phyloP scores from a whole-genome alignment of 2,797 vertebrate species.

The Pseudomugil tenellus region DNA sequence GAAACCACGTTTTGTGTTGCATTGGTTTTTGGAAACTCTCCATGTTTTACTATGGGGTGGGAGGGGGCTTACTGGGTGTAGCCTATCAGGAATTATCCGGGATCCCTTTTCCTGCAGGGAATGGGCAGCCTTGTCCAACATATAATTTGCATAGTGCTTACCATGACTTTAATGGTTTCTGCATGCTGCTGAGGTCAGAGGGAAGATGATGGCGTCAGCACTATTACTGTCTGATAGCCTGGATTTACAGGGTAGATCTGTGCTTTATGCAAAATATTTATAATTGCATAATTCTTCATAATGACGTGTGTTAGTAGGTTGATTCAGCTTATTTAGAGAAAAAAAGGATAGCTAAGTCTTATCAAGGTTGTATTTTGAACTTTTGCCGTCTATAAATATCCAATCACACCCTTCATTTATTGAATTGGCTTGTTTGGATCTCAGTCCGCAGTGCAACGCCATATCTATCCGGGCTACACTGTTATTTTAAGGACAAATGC shows the following conservation, averaged over 20 bases:
- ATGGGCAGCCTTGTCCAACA: background rate
- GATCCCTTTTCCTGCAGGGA: constrained; percentile 35
- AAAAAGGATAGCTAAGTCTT: constrained; percentile 1
- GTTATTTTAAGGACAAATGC: constrained; percentile 13
- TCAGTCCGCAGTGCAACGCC: background rate
- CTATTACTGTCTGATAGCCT: constrained; percentile 25
- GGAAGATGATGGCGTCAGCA: constrained; percentile 43
- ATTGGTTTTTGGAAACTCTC: background rate
- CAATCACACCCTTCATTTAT: background rate
- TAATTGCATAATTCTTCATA: background rate
- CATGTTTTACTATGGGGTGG: background rate
- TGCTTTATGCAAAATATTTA: background rate
- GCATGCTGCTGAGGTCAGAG: constrained; percentile 36
- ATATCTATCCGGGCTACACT: background rate
- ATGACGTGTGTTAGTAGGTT: background rate
- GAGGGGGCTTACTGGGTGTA: background rate
- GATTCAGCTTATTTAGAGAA: background rate
- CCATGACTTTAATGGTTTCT: constrained; percentile 29
- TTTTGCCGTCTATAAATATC: background rate
- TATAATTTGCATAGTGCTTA: constrained; percentile 51
- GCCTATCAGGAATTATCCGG: background rate
- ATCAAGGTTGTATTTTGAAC: background rate
- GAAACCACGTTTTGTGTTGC: background rate
- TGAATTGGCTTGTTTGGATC: background rate
- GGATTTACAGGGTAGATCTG: background rate